Evolutionary conservation across 37 sponge, comb jelly and placozoan species (phyloP).

Genomic region (Tethya wilhelma): DNA sequence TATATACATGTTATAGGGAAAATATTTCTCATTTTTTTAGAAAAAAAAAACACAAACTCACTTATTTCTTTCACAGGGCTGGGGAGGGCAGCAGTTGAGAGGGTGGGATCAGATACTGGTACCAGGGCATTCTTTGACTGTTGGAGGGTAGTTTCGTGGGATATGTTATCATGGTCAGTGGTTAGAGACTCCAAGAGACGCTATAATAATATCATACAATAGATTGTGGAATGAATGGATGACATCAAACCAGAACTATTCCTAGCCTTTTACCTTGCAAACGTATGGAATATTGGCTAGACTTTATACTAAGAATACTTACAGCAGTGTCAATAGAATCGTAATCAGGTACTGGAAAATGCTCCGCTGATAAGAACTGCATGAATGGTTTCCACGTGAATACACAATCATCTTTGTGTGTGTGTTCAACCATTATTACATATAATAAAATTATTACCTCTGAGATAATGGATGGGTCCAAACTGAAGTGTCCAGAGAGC

Average conservation of each 20-base stretch:
- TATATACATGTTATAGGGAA: too few relatives aligned
- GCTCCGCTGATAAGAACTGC: constrained; percentile 26
- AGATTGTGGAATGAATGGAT: neutral
- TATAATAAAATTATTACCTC: constrained; percentile 37
- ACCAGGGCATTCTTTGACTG: too few relatives aligned
- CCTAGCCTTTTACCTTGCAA: too few relatives aligned
- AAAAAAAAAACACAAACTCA: too few relatives aligned
- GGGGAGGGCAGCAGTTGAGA: too few relatives aligned
- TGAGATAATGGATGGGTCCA: constrained; percentile 55
- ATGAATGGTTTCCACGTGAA: neutral
- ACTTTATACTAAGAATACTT: too few relatives aligned
- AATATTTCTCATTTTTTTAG: too few relatives aligned
- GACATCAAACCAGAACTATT: neutral
- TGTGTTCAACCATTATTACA: neutral
- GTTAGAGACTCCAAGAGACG: constrained; percentile 52
- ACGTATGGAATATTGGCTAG: too few relatives aligned
- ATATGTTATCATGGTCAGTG: neutral
- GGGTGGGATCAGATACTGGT: too few relatives aligned
- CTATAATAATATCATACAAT: too few relatives aligned
- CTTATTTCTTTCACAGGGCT: too few relatives aligned
- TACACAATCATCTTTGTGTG: neutral
- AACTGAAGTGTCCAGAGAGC: constrained; percentile 42
- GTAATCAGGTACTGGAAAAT: constrained; percentile 34
- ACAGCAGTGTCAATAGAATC: constrained; percentile 65
- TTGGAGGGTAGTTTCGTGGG: constrained; percentile 7